Base-by-base conservation (phyloP, 2,113 vertebrate genomes). In the Bufo bufo region DNA sequence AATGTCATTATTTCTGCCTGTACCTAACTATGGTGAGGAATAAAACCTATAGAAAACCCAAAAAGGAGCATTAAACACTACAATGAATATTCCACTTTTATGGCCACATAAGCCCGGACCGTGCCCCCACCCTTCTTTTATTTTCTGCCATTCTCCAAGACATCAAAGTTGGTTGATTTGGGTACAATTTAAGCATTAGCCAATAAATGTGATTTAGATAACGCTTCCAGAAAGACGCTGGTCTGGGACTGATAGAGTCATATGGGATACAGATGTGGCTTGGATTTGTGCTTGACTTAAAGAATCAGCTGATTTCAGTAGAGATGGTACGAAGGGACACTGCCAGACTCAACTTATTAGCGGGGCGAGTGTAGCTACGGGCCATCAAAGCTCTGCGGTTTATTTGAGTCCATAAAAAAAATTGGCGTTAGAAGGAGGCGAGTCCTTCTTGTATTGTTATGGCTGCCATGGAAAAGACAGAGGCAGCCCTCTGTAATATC, bases 171-270 rank as follows among this genome's bases (percentile, higher is more conserved):
- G 58, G 71, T 54, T 56, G 90, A 91, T 91, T 91, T 75, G 90
- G 92, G 93, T 90, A 90, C 90, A 90, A 92, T 92, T 92, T 90
- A 89, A 63, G 85, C 92, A 96, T 96, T 94, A 93, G 92, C 94
- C 96, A 97, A 96, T 97, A 97, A 96, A 97, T 97, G 95, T 94
- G 95, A 96, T 98, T 96, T 97, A 96, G 95, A 95, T 95, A 95
- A 93, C 95, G 96, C 96, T 94, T 96, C 95, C 94, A 94, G 94
- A 88, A 90, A 92, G 94, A 96, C 96, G 96, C 94, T 93, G 96
- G 96, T 96, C 93, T 90, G 94, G 91, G 90, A 93, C 93, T 93
- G 93, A 92, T 91, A 80, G 85, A 89, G 90, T 94, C 97, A 98
- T 97, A 96, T 98, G 98, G 93, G 91, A 91, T 94, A 89, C 97